Evolutionary conservation across 1,140 invertebrate genomes (phyloP).

Genomic region (Spodoptera frugiperda): DNA sequence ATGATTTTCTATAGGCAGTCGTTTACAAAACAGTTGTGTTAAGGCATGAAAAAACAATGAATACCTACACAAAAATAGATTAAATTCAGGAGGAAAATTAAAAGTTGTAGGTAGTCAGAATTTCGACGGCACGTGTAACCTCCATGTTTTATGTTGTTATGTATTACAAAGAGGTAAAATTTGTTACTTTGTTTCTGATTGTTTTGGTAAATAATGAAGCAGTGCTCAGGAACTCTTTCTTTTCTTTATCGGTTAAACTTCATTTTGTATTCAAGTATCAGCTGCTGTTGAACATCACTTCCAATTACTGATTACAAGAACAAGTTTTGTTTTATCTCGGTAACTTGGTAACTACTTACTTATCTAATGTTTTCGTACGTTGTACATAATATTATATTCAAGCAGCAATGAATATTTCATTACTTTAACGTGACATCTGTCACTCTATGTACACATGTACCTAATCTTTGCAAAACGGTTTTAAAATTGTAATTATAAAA

Average conservation of each 20-base stretch:
- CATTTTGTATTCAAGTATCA: not conserved
- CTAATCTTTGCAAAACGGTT: too few species aligned
- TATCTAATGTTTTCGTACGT: too few species aligned
- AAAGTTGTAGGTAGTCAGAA: conserved; percentile 14
- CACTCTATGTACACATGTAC: too few species aligned
- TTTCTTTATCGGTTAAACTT: not conserved
- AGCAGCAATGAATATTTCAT: too few species aligned
- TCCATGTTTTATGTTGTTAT: not conserved
- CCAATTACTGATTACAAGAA: not conserved
- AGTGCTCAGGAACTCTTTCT: not conserved
- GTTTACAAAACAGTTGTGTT: conserved; percentile 31
- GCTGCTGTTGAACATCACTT: not conserved
- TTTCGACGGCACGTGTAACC: conserved; percentile 32
- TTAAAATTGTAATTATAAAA: conserved; percentile 6
- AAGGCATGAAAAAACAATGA: conserved; percentile 27
- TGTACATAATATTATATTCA: too few species aligned
- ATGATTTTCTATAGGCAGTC: conserved; percentile 20
- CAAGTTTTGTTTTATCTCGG: not conserved
- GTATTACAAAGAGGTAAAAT: conserved; percentile 35
- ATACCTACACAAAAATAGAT: conserved; percentile 18
- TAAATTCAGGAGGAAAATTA: conserved; percentile 29
- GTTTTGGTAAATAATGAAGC: conserved; percentile 12
- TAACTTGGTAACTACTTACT: not conserved
- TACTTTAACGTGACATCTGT: too few species aligned
- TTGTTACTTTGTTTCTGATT: conserved; percentile 40